Base-by-base conservation (phyloP, 2,113 vertebrate species). In the Atlantisia rogersi region DNA sequence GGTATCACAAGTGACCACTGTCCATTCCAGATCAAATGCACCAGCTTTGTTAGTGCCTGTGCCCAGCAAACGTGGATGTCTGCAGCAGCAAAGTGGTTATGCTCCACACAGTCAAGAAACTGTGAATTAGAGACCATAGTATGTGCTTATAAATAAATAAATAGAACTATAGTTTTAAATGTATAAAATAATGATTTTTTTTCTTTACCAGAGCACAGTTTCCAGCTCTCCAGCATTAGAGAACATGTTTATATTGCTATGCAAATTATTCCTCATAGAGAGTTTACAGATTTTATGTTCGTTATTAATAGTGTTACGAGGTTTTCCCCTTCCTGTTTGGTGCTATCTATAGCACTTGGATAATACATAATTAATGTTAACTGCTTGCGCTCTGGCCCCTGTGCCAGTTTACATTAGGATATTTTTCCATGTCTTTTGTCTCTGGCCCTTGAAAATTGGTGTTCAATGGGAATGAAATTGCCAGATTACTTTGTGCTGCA, bases 301-400 rank as follows among this genome's bases (percentile, higher is more conserved):
- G 97, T 98, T 98, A 98, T 98, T 98, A 98, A 98, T 98, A 97
- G 91, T 94, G 92, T 97, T 97, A 97, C 96, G 97, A 97, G 96
- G 92, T 97, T 94, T 86, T 6, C n/a, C n/a, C 81, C 90, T 94
- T 96, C 97, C 95, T 95, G 96, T 97, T 97, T 94, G 93, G 92
- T 97, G 95, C 97, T 98, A 97, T 98, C 97, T 98, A 87, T 97
- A 96, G 98, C 93, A 95, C 97, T 95, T 78, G 91, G 91, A 82
- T 96, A 90, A 98, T 98, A 95, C 97, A 98, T 98, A 98, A 98
- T 98, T 98, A 97, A 98, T 95, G 92, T 94, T 98, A 97, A 97
- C 97, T 97, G 95, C 97, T 94, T 90, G 93, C 96, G 94, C 40
- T 59, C 92, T 97, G 94, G 94, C 95, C 92, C 93, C 88, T 0